Conservation (phyloP, 53 echinoderm and acorn worm genomes). For the Zoroaster sp. region DNA sequence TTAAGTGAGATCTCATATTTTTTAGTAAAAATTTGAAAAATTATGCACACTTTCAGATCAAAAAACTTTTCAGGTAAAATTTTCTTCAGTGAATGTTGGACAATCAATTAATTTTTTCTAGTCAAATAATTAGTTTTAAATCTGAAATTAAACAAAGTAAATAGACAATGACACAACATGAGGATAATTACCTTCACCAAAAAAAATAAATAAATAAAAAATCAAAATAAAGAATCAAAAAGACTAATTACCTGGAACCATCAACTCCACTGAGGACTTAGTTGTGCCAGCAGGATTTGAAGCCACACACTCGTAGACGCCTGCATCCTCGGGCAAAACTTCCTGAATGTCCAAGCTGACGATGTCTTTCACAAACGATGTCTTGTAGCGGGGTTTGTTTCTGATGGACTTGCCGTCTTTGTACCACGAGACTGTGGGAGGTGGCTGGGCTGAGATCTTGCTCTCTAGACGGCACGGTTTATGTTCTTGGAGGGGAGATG, state of each 20-base stretch:
- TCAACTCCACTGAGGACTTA: constrained; percentile 72
- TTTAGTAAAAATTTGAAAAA: background rate
- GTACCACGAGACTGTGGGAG: constrained; percentile 87
- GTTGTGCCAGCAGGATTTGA: constrained; percentile 82
- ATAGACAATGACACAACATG: too few relatives aligned
- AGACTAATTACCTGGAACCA: constrained; percentile 92
- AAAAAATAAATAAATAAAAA: too few relatives aligned
- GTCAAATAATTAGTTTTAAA: too few relatives aligned
- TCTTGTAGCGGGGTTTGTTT: constrained; percentile 66
- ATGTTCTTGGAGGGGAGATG: constrained; percentile 68
- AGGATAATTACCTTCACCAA: too few relatives aligned
- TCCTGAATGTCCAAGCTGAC: constrained; percentile 77
- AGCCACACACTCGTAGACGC: constrained; percentile 87
- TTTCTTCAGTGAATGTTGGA: too few relatives aligned
- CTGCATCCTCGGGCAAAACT: constrained; percentile 79
- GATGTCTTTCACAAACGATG: constrained; percentile 63
- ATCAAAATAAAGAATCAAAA: too few relatives aligned
- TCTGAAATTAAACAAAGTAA: too few relatives aligned
- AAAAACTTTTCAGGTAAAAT: background rate
- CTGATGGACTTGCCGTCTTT: constrained; percentile 82
- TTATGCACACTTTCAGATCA: background rate
- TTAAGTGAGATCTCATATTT: too few relatives aligned
- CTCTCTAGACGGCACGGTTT: constrained; percentile 65
- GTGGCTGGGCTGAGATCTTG: constrained; percentile 75
- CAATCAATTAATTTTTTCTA: too few relatives aligned